Evolutionary conservation across 1,140 invertebrate genomes (phyloP), one percentile per base, ranked within the genome.

Genomic region (Frieseomelitta varia): DNA sequence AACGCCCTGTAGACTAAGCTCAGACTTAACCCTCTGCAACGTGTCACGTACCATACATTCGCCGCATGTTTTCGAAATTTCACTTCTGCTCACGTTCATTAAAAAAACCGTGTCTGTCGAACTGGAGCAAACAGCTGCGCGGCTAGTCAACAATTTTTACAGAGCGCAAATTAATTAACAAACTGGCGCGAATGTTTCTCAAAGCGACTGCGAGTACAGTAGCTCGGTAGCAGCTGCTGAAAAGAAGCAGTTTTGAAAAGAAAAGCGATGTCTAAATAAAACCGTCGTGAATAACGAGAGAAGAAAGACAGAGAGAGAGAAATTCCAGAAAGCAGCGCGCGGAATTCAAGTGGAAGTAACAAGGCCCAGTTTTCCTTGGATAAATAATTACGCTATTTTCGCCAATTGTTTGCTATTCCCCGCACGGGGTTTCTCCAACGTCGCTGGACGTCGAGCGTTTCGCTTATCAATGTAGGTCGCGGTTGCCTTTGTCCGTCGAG

Each of bases 301-400:
- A 61, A 61, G n/a, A 4, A 14, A 71, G 15, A 39, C 11, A 4
- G 14, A 71, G 6, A 47, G 39, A 47, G 51, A 75, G 34, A 30
- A 56, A 61, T 39, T n/a, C 14, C 34, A 47, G 19, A 27, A 30
- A 21, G 47, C 19, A 21, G 34, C 34, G 17, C 14, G 34, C 15
- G 30, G 63, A 55, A 53, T 68, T 34, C 47, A 17, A 65, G 61
- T 67, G 17, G 55, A 65, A 51, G 61, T 17, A 65, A 87, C 85
- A 77, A 88, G 85, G 85, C 81, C 75, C 55, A 78, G 81, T 79
- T 84, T 69, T 78, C 75, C 75, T 79, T 71, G 65, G 39, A 84
- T 84, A 84, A 84, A 84, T 84, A 84, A 84, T 84, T 84, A 84
- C 77, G 69, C 81, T 84, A 84, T 84, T 84, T 84, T 78, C 56